Base-by-base conservation (phyloP, 1,140 invertebrate genomes). In the Dysdera silvatica region DNA sequence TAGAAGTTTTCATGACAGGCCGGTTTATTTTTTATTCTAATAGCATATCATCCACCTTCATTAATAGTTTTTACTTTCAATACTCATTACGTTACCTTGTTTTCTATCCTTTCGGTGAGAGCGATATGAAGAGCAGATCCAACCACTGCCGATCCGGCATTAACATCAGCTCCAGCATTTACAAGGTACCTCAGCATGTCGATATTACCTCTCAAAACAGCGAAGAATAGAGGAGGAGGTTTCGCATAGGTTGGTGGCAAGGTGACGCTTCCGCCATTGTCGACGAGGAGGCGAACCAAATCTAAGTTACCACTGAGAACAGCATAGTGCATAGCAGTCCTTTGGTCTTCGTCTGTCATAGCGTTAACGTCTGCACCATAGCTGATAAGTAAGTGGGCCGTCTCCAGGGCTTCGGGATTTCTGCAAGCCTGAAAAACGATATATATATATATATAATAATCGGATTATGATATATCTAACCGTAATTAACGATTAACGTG, bases 321-420 rank as follows among this genome's bases (percentile, higher is more conserved):
- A n/a, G 87, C 89, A 72, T 90, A 92, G 73, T 92, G 89, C 62
- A 94, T 76, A 18, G 91, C 87, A 7, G 88, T 89, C 49, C 88
- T 78, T 71, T 83, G 88, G 70, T 91, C 89, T 72, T 90, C 86
- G 41, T 87, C 79, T 0, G 88, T 83, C 75, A 87, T 86, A 1
- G 87, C 86, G 73, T 90, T 91, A 2, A 90, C 86, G 72, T 90
- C 83, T 7, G 88, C 88, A 0, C 87, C 88, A 70, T 84, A 84
- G 59, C 82, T 85, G 65, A 91, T 76, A 20, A 91, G 76, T 7
- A 89, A 74, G 47, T 89, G 75, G 0, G 88, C 87, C 2, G 87
- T 82, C 35, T 87, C 82, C 73, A 89, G 83, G 23, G 86, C 87
- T 79, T 88, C 85, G 12, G 85, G 82, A 66, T 87, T 80, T 61